A percentile compares a stretch with the other conserved stretches of the same genome.
Evolutionary conservation across 1,140 invertebrate species (phyloP).

Genomic region (Prorops nasuta): DNA sequence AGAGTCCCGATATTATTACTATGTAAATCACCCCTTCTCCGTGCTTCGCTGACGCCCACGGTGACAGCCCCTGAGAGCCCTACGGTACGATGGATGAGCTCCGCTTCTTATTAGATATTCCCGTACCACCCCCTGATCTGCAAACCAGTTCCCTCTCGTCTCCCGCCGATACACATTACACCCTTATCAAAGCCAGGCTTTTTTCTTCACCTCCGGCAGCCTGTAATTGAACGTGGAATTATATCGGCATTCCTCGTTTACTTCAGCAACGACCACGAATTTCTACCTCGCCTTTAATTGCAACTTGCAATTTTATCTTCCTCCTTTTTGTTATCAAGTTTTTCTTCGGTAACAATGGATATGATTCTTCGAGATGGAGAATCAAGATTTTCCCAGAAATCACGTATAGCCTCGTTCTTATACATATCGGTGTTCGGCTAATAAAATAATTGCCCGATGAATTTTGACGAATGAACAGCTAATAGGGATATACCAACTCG

Average conservation of each 20-base stretch:
- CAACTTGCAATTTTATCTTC: too few species aligned
- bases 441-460: too few species aligned
- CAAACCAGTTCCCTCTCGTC: constrained; percentile 23
- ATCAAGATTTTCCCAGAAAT: too few species aligned
- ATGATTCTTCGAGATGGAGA: too few species aligned
- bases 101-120: constrained; percentile 53
- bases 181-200: constrained; percentile 19
- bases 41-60: constrained; percentile 45
- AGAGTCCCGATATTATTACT: constrained; percentile 53
- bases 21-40: constrained; percentile 51
- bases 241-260: neutral
- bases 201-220: constrained; percentile 6
- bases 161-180: constrained; percentile 33
- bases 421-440: too few species aligned
- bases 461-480: too few species aligned
- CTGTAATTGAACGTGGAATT: constrained; percentile 30
- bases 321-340: too few species aligned
- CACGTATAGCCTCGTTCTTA: too few species aligned
- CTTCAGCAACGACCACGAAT: neutral
- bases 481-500: too few species aligned
- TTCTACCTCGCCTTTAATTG: neutral
- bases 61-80: constrained; percentile 50
- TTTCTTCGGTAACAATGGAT: too few species aligned
- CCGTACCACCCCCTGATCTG: constrained; percentile 25
- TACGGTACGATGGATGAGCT: constrained; percentile 49